These are phyloP conservation scores for Orius insidiosus DNA, from an alignment of 1,140 invertebrate species.

Conservation along the genomic window DNA sequence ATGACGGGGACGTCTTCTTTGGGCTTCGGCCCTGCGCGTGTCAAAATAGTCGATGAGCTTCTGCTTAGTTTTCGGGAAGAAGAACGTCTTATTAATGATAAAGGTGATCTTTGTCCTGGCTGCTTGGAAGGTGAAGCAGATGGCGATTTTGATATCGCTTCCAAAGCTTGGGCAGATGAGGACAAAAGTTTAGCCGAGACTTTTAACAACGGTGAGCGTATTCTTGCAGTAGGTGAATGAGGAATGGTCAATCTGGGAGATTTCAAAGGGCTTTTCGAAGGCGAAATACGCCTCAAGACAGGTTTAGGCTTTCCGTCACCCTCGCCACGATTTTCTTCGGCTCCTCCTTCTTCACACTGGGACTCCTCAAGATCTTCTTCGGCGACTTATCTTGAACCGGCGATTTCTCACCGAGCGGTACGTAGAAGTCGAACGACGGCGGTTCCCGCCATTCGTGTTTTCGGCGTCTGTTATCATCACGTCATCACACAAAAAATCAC, in stretches of 20 bases:
- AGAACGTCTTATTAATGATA: conserved; percentile 37
- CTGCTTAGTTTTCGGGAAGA: conserved; percentile 51
- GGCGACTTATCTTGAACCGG: background rate
- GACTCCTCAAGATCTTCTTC: conserved; percentile 20
- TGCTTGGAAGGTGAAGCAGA: conserved; percentile 5
- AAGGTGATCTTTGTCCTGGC: conserved; percentile 13
- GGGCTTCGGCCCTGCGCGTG: conserved; percentile 2
- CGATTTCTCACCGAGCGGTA: conserved; percentile 26
- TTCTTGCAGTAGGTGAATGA: conserved; percentile 10
- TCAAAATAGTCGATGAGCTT: conserved; percentile 31
- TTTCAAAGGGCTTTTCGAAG: conserved; percentile 11
- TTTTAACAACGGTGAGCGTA: conserved; percentile 16
- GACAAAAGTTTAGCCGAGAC: conserved; percentile 18
- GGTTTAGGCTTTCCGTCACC: conserved; percentile 6
- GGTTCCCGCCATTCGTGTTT: conserved; percentile 10
- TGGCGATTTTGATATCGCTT: conserved; percentile 10
- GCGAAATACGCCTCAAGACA: conserved; percentile 7
- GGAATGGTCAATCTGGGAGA: conserved; percentile 15
- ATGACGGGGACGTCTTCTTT: conserved; percentile 11
- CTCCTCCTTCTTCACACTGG: conserved; percentile 14
- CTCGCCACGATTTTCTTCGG: conserved; percentile 1
- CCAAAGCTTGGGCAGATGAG: conserved; percentile 20
- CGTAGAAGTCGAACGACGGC: conserved; percentile 34
- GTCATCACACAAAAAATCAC: background rate
- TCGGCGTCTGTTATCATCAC: background rate